Conservation (phyloP, 2,113 vertebrate genomes). For the Corythoichthys haematopterus region DNA sequence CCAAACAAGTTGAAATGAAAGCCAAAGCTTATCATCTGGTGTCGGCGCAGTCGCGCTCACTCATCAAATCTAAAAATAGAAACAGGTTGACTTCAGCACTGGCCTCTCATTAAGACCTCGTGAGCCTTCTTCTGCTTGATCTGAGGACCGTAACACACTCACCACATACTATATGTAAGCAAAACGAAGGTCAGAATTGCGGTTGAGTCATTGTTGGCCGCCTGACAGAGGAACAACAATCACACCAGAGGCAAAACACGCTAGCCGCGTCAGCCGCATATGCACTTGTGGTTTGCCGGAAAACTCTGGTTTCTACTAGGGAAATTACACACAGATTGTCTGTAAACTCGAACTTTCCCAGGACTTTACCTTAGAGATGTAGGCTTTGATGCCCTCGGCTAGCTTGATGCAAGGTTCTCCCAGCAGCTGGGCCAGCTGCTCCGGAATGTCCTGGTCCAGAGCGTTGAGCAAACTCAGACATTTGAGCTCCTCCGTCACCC, state of each 20-base stretch:
- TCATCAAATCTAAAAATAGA: neutral
- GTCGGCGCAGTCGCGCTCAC: neutral
- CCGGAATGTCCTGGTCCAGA: conserved; percentile 73
- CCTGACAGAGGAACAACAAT: neutral
- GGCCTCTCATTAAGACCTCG: neutral
- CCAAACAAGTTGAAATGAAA: neutral
- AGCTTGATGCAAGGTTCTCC: conserved; percentile 80
- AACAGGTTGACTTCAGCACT: neutral
- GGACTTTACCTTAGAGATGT: conserved; percentile 75
- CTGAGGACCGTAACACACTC: neutral
- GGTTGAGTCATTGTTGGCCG: neutral
- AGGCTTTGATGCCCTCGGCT: conserved; percentile 80
- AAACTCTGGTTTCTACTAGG: too few relatives aligned
- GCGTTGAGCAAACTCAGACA: conserved; percentile 77
- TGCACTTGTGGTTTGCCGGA: neutral
- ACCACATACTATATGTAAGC: neutral
- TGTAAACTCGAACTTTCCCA: too few relatives aligned
- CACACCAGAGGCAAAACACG: neutral
- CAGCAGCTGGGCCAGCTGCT: conserved; percentile 75
- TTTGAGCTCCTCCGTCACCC: conserved; percentile 76
- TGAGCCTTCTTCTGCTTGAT: neutral
- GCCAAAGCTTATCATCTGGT: conserved; percentile 1
- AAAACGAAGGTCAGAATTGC: neutral
- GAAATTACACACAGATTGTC: too few relatives aligned
- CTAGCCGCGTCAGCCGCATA: neutral